Evolutionary conservation across 2,888 invertebrate genomes (phyloP).

Genomic region (Pterobdella sp.): DNA sequence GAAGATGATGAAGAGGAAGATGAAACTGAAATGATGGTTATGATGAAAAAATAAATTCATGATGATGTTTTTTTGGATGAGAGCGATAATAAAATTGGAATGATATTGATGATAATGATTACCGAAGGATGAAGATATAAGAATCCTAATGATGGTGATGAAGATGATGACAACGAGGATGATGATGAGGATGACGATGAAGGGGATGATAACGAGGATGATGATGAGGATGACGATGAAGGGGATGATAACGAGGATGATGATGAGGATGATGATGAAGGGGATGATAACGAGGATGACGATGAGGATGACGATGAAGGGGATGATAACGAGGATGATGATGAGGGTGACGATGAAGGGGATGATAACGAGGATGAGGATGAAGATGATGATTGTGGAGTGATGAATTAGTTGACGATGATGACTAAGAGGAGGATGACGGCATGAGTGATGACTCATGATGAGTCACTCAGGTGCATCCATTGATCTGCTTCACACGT

Average conservation of each 20-base stretch:
- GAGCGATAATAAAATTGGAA: not conserved
- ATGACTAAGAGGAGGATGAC: too few relatives aligned
- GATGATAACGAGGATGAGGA: too few relatives aligned
- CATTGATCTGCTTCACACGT: too few relatives aligned
- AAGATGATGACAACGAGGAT: conserved; percentile 89
- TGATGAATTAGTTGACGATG: too few relatives aligned
- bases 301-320: conserved; percentile 1
- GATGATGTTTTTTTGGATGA: not conserved
- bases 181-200: conserved; percentile 64
- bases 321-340: not conserved
- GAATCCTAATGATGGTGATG: conserved; percentile 80
- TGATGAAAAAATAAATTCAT: not conserved
- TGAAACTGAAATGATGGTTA: not conserved
- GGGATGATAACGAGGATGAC: not conserved
- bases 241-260: conserved; percentile 20
- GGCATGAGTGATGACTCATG: too few relatives aligned
- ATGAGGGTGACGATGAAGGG: conserved; percentile 9
- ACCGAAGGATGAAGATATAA: conserved; percentile 89
- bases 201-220: conserved; percentile 19
- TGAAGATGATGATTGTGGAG: too few relatives aligned
- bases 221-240: conserved; percentile 18
- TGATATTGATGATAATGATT: not conserved
- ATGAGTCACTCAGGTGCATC: too few relatives aligned
- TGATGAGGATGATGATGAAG: not conserved
- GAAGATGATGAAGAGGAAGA: not conserved